phyloP scores from a whole-genome alignment of 2,113 vertebrate species.

The Phaethornis superciliosus region DNA sequence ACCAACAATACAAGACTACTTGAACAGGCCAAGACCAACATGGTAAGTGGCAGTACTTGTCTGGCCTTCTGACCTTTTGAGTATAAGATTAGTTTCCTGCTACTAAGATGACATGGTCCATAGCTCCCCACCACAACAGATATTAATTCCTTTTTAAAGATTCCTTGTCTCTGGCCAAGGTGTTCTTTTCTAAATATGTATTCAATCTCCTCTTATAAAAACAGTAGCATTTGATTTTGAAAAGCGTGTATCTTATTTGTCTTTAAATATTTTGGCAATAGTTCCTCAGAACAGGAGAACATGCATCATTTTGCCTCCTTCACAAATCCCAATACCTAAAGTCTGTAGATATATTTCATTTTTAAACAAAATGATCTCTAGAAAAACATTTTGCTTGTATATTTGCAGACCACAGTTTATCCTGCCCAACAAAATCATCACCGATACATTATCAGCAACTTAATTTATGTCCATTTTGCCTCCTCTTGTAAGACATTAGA shows the following conservation, averaged over 20 bases:
- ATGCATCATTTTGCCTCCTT: neutral
- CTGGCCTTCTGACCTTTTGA: neutral
- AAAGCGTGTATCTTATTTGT: neutral
- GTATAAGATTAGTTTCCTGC: neutral
- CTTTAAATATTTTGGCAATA: neutral
- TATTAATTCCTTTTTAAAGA: neutral
- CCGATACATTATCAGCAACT: neutral
- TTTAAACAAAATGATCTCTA: neutral
- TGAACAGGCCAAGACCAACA: conserved; percentile 95
- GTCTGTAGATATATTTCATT: neutral
- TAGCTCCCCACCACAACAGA: neutral
- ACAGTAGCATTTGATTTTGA: neutral
- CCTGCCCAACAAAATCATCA: neutral
- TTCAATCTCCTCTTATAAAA: neutral
- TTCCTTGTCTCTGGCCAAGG: neutral
- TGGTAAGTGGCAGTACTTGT: conserved; percentile 81
- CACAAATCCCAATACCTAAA: neutral
- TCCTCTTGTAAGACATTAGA: neutral
- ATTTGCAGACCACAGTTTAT: neutral
- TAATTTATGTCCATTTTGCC: neutral
- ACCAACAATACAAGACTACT: conserved; percentile 95
- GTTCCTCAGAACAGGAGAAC: neutral
- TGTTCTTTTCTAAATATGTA: neutral
- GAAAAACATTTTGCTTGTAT: neutral
- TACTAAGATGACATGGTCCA: neutral